These are phyloP conservation scores for Coregonus ussuriensis DNA, from an alignment of 2,797 vertebrate species.

Conservation along the genomic window DNA sequence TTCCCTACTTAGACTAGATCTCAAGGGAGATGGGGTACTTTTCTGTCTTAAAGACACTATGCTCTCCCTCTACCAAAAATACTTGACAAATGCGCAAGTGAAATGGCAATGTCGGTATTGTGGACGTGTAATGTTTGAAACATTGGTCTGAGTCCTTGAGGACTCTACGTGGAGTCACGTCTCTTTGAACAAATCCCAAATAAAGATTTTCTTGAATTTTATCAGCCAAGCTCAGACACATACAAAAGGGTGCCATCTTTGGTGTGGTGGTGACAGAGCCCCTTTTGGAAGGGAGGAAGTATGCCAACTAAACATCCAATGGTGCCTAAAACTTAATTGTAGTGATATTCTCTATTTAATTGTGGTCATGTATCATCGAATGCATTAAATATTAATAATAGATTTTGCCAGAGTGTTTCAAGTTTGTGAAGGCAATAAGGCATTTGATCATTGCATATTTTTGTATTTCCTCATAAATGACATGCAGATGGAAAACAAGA, in stretches of 20 bases:
- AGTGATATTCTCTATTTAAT: conserved; percentile 76
- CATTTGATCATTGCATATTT: conserved; percentile 83
- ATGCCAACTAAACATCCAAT: conserved; percentile 70
- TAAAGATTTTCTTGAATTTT: conserved; percentile 8
- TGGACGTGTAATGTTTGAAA: neutral
- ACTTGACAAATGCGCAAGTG: conserved; percentile 2
- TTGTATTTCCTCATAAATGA: conserved; percentile 80
- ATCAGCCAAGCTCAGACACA: conserved; percentile 49
- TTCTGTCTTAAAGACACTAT: conserved; percentile 20
- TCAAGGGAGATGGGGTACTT: conserved; percentile 19
- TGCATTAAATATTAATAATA: conserved; percentile 69
- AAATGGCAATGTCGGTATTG: neutral
- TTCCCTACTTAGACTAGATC: conserved; percentile 33
- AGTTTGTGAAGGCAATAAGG: conserved; percentile 79
- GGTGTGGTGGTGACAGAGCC: conserved; percentile 37
- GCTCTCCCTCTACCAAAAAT: conserved; percentile 9
- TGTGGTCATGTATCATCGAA: conserved; percentile 75
- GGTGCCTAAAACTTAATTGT: conserved; percentile 79
- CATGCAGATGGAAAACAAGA: conserved; percentile 59
- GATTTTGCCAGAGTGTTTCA: conserved; percentile 59
- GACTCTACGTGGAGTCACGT: neutral
- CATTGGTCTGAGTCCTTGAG: conserved; percentile 6
- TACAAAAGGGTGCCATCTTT: conserved; percentile 50
- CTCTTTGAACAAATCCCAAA: neutral
- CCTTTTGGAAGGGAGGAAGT: conserved; percentile 36